These are phyloP conservation scores for Campylorhamphus procurvoides DNA, from an alignment of 2,113 vertebrate genomes.

Conservation along the genomic window DNA sequence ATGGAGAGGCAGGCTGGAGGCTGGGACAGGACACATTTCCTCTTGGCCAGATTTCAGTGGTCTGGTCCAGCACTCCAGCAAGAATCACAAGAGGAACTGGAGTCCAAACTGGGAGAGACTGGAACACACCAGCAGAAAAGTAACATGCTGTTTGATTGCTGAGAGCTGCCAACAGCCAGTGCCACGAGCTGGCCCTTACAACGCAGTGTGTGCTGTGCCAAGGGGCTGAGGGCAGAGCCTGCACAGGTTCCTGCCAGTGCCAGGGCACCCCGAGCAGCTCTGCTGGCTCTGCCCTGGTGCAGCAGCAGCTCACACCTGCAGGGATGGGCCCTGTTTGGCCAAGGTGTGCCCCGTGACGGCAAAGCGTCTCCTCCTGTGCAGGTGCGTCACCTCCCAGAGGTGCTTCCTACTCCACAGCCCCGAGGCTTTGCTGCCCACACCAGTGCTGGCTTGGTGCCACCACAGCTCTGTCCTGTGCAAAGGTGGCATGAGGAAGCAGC, in stretches of 20 bases:
- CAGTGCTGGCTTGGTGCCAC: background rate
- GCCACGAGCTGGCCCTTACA: background rate
- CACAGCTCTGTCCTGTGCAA: fast-evolving
- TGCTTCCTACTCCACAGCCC: background rate
- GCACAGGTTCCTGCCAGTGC: background rate
- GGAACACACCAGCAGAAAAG: background rate
- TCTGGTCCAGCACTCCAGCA: background rate
- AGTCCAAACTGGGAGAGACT: background rate
- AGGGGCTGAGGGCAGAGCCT: background rate
- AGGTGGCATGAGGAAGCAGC: background rate
- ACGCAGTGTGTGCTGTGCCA: fast-evolving
- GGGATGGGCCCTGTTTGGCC: background rate
- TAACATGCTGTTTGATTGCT: background rate
- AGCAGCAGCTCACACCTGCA: background rate
- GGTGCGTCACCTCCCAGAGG: background rate
- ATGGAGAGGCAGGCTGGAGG: fast-evolving
- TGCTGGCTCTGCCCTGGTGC: fast-evolving
- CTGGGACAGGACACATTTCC: background rate
- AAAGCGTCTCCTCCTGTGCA: fast-evolving
- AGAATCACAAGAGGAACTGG: background rate
- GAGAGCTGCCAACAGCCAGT: background rate
- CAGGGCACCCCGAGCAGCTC: background rate
- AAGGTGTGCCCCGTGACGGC: constrained; percentile 18
- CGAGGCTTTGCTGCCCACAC: background rate
- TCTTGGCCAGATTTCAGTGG: background rate